Conservation (phyloP, 2,113 vertebrate species). For the Nipponia nippon region DNA sequence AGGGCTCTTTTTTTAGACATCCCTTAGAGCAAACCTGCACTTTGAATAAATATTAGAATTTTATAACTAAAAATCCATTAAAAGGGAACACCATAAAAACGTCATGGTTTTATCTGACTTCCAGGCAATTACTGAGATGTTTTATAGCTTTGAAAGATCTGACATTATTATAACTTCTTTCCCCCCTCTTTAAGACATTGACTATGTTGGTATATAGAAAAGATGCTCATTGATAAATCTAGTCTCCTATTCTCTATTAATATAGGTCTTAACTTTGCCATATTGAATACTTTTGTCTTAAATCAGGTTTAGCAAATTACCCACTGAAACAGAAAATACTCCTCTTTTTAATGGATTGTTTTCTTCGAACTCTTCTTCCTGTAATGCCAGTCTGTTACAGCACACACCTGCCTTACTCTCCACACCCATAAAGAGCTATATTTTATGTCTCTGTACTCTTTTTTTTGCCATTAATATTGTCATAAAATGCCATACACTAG, state of each 20-base stretch:
- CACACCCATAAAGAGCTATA: neutral
- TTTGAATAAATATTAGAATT: conserved; percentile 1
- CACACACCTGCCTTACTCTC: neutral
- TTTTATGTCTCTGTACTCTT: neutral
- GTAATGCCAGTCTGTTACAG: neutral
- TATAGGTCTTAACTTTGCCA: neutral
- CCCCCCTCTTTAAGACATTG: neutral
- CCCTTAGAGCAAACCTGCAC: neutral
- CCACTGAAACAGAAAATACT: neutral
- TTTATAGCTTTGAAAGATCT: neutral
- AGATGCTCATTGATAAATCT: neutral
- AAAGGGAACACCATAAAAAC: neutral
- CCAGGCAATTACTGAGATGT: neutral
- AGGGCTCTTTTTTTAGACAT: neutral
- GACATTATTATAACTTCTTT: neutral
- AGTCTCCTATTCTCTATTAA: neutral
- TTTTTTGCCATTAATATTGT: neutral
- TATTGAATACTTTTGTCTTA: neutral
- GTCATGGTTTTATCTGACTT: neutral
- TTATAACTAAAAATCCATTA: neutral
- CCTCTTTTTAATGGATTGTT: neutral
- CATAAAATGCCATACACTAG: neutral
- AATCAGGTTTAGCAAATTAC: neutral
- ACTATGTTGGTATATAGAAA: neutral
- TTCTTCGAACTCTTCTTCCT: neutral